These are phyloP conservation scores for Strix uralensis DNA, from an alignment of 2,113 vertebrate species.

Conservation along the genomic window DNA sequence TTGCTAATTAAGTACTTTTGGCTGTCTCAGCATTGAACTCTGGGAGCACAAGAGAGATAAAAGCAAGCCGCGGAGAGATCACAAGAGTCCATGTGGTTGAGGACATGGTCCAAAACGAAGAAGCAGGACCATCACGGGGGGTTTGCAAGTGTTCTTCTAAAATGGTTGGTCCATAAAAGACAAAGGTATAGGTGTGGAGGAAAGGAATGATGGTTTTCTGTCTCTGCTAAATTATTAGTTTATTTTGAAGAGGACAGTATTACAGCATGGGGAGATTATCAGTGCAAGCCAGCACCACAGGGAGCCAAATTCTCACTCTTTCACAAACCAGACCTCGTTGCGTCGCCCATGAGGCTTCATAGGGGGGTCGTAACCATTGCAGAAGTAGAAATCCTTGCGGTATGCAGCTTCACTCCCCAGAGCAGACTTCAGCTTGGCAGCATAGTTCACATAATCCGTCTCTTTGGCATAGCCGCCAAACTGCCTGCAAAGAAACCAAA, in stretches of 20 bases:
- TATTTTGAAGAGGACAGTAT: neutral
- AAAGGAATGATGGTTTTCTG: neutral
- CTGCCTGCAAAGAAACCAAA: constrained; percentile 74
- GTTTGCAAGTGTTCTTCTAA: neutral
- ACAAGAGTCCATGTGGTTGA: neutral
- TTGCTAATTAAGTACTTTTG: neutral
- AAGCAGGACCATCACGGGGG: neutral
- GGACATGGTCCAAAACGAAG: neutral
- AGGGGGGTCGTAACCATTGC: constrained; percentile 87
- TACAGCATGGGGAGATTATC: neutral
- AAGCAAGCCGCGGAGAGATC: neutral
- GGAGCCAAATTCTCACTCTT: constrained; percentile 64
- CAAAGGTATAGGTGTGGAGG: neutral
- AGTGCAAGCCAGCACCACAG: neutral
- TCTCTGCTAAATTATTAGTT: neutral
- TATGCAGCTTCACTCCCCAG: constrained; percentile 83
- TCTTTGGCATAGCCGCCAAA: constrained; percentile 92
- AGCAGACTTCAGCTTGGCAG: constrained; percentile 78
- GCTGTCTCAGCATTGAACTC: constrained; percentile 9
- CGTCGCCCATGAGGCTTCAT: constrained; percentile 88
- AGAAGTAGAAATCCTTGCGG: constrained; percentile 83
- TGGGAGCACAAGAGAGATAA: neutral
- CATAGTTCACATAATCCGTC: constrained; percentile 78
- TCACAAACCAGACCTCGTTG: constrained; percentile 92
- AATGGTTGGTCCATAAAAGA: neutral